A percentile compares a stretch with the other conserved stretches of the same genome.
phyloP scores from a whole-genome alignment of 23 tunicate species.

The Styela clava region DNA sequence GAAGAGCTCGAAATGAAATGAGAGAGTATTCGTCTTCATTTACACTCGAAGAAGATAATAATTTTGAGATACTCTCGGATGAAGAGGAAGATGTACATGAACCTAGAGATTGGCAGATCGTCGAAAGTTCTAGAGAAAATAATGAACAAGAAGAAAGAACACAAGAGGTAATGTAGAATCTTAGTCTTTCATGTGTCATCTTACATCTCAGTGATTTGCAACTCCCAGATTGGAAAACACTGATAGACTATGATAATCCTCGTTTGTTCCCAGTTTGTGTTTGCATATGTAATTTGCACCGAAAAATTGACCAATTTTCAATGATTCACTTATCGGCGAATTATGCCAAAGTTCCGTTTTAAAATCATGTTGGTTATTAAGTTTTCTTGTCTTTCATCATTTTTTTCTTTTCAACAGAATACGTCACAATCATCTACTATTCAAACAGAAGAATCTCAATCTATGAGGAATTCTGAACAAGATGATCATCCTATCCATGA shows the following conservation, averaged over 20 bases:
- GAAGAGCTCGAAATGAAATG: neutral
- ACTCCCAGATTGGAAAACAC: no score
- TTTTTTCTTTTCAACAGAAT: no score
- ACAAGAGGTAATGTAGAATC: neutral
- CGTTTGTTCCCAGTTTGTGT: no score
- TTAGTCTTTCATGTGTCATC: no score
- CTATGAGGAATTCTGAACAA: neutral
- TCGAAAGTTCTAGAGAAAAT: neutral
- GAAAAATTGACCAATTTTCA: no score
- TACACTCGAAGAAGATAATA: neutral
- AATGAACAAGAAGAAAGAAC: conserved; percentile 1
- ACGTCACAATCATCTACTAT: neutral
- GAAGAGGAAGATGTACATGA: conserved; percentile 14
- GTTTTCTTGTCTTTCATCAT: no score
- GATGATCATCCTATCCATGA: neutral
- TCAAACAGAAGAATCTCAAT: neutral
- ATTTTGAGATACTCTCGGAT: neutral
- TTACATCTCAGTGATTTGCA: no score
- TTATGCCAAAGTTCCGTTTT: no score
- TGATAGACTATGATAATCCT: no score
- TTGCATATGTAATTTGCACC: no score
- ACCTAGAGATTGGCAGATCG: neutral
- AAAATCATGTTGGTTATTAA: no score
- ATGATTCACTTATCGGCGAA: no score
- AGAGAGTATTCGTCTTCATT: neutral